Evolutionary conservation across 2,888 invertebrate species (phyloP).

Genomic region (Apantesis nais): DNA sequence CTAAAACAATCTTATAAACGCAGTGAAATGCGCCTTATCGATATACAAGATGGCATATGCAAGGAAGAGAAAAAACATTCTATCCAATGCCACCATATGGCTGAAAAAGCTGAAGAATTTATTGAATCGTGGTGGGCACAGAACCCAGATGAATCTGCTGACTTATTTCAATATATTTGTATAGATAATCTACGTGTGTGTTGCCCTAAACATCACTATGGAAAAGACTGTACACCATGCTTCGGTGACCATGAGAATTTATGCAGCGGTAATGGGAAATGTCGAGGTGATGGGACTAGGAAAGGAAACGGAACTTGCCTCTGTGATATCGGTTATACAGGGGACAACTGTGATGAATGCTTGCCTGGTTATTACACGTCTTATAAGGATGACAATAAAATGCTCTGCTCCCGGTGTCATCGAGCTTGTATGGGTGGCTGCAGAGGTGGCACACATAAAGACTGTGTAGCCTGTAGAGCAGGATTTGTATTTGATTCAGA

Average conservation of each 20-base stretch:
- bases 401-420: conserved; percentile 93
- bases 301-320: conserved; percentile 96
- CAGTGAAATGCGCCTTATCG: conserved; percentile 95
- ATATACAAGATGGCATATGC: conserved; percentile 96
- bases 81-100: conserved; percentile 93
- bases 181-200: conserved; percentile 91
- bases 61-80: conserved; percentile 89
- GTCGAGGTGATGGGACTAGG: conserved; percentile 94
- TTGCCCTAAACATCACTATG: conserved; percentile 94
- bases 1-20: conserved; percentile 92
- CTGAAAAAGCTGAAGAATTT: conserved; percentile 92
- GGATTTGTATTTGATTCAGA: conserved; percentile 92
- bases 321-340: conserved; percentile 93
- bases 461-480: conserved; percentile 84
- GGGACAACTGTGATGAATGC: conserved; percentile 92
- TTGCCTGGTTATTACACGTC: conserved; percentile 89
- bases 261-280: conserved; percentile 93
- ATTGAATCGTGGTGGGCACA: conserved; percentile 96
- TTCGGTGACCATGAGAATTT: conserved; percentile 89
- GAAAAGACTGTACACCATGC: conserved; percentile 92
- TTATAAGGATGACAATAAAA: conserved; percentile 90
- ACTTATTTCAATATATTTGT: conserved; percentile 89
- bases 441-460: conserved; percentile 89
- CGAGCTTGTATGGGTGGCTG: conserved; percentile 91
- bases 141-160: conserved; percentile 73